Base-by-base conservation (phyloP, 1,140 invertebrate species). In the Halictus rubicundus region DNA sequence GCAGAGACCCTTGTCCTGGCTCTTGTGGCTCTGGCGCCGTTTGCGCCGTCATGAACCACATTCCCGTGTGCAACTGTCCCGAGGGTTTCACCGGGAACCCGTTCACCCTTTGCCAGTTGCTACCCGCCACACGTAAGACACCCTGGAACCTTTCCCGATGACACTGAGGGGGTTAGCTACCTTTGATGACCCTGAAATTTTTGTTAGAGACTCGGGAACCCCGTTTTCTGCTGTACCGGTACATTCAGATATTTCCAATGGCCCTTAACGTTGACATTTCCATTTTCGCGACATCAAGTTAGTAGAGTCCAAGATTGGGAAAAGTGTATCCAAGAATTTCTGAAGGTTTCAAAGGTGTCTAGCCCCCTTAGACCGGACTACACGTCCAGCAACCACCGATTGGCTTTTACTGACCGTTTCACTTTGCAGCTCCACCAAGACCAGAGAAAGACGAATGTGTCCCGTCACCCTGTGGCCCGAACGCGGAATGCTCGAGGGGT, bases 11-110 rank as follows among this genome's bases (percentile, higher is more conserved):
- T 46, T 95, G 94, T 75, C 92, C 92, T 2, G 94, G 94, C 61
- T 93, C 94, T 10, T 95, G 95, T 83, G 95, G 95, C 8, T 86
- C 90, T 27, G 92, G 92, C 74, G 93, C 94, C 0, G 89, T 92
- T 12, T 95, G 95, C 89, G 88, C 87, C 27, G 94, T 95, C 0
- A 90, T 93, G 65, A 94, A 95, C 85, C 95, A 95, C 80, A 93
- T 93, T 42, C 93, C 94, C 16, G 90, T 94, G 19, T 95, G 95
- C 81, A 92, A 92, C 25, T 95, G 95, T 88, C 91, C 93, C 21
- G 92, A 94, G 57, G 95, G 95, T 19, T 95, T 93, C 82, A 93
- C 92, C 49, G 94, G 92, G 59, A 93, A 93, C 88, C 92, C 93
- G 25, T 93, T 92, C 46, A 88, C 89, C 60, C 87, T 93, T 76